Conservation (phyloP, 2,113 vertebrate species). For the Vidua chalybeata region DNA sequence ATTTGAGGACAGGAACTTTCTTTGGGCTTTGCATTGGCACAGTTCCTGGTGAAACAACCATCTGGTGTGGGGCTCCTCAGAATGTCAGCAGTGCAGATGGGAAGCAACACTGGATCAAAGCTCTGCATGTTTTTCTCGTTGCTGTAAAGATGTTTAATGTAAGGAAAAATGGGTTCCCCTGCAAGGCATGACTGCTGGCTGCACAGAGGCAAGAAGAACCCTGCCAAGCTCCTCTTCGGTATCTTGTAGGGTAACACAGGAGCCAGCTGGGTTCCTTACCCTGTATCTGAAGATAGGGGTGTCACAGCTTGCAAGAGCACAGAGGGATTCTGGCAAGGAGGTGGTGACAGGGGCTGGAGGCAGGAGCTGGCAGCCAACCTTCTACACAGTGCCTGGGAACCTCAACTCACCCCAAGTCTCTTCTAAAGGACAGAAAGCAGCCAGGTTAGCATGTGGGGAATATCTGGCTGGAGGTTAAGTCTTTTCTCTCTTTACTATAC, state of each 20-base stretch:
- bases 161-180: background rate
- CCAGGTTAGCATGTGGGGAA: background rate
- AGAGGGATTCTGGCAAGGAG: background rate
- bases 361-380: background rate
- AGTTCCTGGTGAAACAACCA: background rate
- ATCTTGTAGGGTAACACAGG: background rate
- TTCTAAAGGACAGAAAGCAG: background rate
- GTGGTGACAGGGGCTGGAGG: background rate
- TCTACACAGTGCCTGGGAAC: fast-evolving
- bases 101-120: background rate
- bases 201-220: background rate
- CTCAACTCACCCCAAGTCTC: background rate
- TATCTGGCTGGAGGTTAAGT: background rate
- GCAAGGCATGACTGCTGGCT: background rate
- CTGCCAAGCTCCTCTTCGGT: background rate
- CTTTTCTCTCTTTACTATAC: background rate
- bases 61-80: background rate
- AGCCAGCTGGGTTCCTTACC: background rate
- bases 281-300: background rate
- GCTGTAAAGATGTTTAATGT: background rate
- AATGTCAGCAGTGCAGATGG: background rate
- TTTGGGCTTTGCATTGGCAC: background rate
- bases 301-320: background rate
- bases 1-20: conserved; percentile 6
- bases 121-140: background rate